Evolutionary conservation across 2,888 invertebrate species (phyloP).

Genomic region (Antitype chi): DNA sequence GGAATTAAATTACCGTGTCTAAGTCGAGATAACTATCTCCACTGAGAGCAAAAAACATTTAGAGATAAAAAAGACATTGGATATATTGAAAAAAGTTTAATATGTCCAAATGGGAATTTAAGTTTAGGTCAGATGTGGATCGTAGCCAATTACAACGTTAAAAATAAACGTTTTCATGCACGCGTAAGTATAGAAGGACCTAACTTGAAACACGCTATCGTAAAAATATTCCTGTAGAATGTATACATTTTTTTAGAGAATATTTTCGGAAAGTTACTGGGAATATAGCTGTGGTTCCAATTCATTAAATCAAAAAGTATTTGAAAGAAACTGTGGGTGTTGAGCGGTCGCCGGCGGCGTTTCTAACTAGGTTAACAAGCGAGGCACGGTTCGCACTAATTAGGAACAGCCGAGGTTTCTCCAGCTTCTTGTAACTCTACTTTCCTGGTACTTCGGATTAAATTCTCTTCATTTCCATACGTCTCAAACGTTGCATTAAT

Average conservation of each 20-base stretch:
- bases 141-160: constrained; percentile 42
- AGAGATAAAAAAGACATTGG: constrained; percentile 37
- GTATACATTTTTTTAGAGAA: constrained; percentile 17
- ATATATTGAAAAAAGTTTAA: constrained; percentile 50
- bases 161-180: constrained; percentile 38
- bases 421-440: constrained; percentile 70
- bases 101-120: constrained; percentile 43
- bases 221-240: constrained; percentile 4
- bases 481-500: constrained; percentile 42
- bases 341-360: constrained; percentile 66
- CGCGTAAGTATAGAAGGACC: constrained; percentile 21
- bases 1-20: constrained; percentile 41
- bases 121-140: constrained; percentile 24
- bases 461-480: constrained; percentile 45
- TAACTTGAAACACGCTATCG: constrained; percentile 10
- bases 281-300: constrained; percentile 53
- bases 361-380: constrained; percentile 81
- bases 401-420: constrained; percentile 70
- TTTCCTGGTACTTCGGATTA: constrained; percentile 64
- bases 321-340: constrained; percentile 69
- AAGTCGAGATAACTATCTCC: constrained; percentile 25
- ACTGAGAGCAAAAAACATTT: constrained; percentile 20
- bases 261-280: constrained; percentile 50
- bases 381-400: constrained; percentile 73
- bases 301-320: constrained; percentile 74